A percentile compares a stretch with the other conserved stretches of the same genome.
phyloP scores from a whole-genome alignment of 2,888 invertebrate species.

The Saturnia japonica region DNA sequence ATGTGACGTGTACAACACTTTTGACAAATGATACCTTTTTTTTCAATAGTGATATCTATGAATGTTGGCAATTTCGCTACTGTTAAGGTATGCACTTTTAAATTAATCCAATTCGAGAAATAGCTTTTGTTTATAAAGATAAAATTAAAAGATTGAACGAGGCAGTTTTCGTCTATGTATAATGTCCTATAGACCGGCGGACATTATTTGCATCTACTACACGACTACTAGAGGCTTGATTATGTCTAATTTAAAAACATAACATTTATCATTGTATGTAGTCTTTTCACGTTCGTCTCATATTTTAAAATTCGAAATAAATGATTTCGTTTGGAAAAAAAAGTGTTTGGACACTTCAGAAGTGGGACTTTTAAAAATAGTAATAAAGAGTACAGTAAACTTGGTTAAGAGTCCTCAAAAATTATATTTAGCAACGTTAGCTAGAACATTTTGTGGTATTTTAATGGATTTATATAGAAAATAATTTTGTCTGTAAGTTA shows the following conservation, averaged over 20 bases:
- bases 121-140: not conserved
- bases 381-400: not conserved
- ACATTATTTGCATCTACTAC: slow-evolving; percentile 60
- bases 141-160: not conserved
- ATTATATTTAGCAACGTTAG: not conserved
- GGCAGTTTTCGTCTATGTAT: slow-evolving; percentile 9
- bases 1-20: not conserved
- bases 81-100: not conserved
- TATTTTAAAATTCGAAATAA: not conserved
- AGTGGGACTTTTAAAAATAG: not conserved
- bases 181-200: slow-evolving; percentile 44
- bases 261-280: not conserved
- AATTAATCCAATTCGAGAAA: too few relatives aligned
- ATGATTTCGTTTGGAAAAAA: not conserved
- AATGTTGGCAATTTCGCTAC: not conserved
- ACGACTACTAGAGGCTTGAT: slow-evolving; percentile 42
- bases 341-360: not conserved
- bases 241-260: not conserved
- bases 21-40: not conserved
- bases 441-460: slow-evolving; percentile 5
- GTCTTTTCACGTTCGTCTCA: not conserved
- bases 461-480: not conserved
- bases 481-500: not conserved
- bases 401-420: not conserved
- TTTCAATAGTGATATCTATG: not conserved